Base-by-base conservation (phyloP, 2,888 invertebrate genomes). In the Synanthedon formicaeformis region DNA sequence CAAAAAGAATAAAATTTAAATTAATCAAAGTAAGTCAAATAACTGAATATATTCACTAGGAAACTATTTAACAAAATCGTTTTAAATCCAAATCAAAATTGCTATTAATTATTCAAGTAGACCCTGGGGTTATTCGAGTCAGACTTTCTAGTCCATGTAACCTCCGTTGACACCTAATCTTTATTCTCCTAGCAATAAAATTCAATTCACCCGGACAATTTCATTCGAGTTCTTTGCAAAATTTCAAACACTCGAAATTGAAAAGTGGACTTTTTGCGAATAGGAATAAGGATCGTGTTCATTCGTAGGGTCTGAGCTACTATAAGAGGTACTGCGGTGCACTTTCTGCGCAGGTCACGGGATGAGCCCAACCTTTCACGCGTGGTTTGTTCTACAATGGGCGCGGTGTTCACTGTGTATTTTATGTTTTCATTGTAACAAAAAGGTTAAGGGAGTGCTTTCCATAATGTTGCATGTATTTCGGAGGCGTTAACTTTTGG, bases 281-380 rank as follows among this genome's bases (percentile, higher is more conserved):
- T 49, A 8, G 2, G 11, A 49, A 49, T 34, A 50, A 50, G 50
- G 50, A 34, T 50, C n/a, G 34, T 13, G 13, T 50, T 50, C n/a
- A n/a, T 50, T 50, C 34, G 50, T 34, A 50, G 18, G 50, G 40
- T 13, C 50, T 10, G 14, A 18, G 55, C 50, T 56, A 55, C 58
- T 60, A n/a, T n/a, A 58, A 59, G 57, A 61, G 66, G 68, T 69
- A 66, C 66, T 63, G 63, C 69, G 72, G 72, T 73, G 77, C 81
- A 74, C 78, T 81, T 77, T 81, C 77, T 71, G 77, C 64, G 76
- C 64, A 66, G 86, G 86, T 87, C 86, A 80, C 86, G 86, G 84
- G 86, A 87, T 86, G 85, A 77, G 80, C 70, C 72, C 81, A 82
- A 85, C 86, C 86, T 85, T 86, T 86, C 84, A 86, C 85, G 85